Evolutionary conservation across 2,888 invertebrate species (phyloP), one percentile per base, ranked within the genome.

Genomic region (Troides aeacus): DNA sequence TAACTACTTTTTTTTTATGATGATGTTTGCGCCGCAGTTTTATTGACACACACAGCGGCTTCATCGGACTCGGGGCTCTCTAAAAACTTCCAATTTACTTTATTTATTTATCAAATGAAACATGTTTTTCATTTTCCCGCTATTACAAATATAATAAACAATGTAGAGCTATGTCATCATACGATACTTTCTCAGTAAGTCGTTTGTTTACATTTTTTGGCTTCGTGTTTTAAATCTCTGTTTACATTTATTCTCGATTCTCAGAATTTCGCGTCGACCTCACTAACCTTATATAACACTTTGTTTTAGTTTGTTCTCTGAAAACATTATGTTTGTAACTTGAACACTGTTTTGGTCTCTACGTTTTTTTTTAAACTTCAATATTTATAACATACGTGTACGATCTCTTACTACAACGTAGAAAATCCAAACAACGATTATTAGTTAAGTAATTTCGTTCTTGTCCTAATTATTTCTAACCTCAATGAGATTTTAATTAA

Each of bases 261-360:
- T 63, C 30, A 56, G 60, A 66, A 70, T 50, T 39, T 23, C 66
- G n/a, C 62, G 21, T 69, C 46, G 42, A 61, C 36, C 67, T 70
- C 71, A 66, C 73, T 69, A 62, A 53, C 64, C 66, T 62, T 53
- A 6, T 66, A 50, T 62, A 62, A 64, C 58, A 36, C 15, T 72
- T 71, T 74, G 74, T 77, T 77, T 66, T 5, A 72, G 80, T 83
- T 81, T 81, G 78, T 77, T 58, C 72, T 74, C 72, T 78, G 78
- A 77, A 76, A 78, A 74, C 73, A 76, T 76, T 77, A 75, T 64
- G 71, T 30, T 76, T 75, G 74, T 75, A 74, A 67, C 70, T 70
- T 62, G 64, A 72, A 72, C 67, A 15, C 12, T 46, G 46, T 12
- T 15, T 15, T 15, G 15, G 46, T 15, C 46, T 15, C 46, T 46